Percentiles rank a stretch among this genome's conserved stretches.
Conservation (phyloP, 2,113 vertebrate genomes). For the Sceloporus undulatus region DNA sequence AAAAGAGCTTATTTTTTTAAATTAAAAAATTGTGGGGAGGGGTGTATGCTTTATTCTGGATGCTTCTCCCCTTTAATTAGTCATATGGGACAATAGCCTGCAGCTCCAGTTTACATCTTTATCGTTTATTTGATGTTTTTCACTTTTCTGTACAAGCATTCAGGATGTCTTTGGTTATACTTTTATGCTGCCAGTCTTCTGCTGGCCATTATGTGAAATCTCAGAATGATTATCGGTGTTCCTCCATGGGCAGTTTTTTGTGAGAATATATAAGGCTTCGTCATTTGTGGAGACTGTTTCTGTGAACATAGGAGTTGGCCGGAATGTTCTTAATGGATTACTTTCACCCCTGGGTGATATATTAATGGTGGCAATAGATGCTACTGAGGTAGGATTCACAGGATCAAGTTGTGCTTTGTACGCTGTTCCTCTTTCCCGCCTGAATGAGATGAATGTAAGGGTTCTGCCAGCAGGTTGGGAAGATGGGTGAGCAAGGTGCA, state of each 20-base stretch:
- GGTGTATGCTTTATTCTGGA: background rate
- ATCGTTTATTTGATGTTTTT: background rate
- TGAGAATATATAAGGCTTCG: background rate
- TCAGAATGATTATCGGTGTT: background rate
- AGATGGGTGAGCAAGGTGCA: background rate
- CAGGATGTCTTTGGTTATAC: background rate
- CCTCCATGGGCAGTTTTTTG: background rate
- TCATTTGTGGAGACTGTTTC: background rate
- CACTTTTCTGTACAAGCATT: background rate
- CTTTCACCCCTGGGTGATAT: background rate
- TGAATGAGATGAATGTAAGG: background rate
- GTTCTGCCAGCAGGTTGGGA: background rate
- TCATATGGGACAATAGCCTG: background rate
- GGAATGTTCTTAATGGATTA: background rate
- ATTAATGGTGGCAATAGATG: background rate
- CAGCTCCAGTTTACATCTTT: background rate
- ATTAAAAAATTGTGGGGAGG: background rate
- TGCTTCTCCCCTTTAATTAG: constrained; percentile 9
- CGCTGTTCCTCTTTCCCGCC: background rate
- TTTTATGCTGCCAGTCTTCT: background rate
- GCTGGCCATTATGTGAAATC: background rate
- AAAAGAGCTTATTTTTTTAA: constrained; percentile 17
- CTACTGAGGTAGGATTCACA: background rate
- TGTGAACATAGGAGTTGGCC: background rate
- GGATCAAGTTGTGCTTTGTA: background rate